These are phyloP conservation scores for Xanthia togata DNA, from an alignment of 2,888 invertebrate genomes.

Conservation along the genomic window DNA sequence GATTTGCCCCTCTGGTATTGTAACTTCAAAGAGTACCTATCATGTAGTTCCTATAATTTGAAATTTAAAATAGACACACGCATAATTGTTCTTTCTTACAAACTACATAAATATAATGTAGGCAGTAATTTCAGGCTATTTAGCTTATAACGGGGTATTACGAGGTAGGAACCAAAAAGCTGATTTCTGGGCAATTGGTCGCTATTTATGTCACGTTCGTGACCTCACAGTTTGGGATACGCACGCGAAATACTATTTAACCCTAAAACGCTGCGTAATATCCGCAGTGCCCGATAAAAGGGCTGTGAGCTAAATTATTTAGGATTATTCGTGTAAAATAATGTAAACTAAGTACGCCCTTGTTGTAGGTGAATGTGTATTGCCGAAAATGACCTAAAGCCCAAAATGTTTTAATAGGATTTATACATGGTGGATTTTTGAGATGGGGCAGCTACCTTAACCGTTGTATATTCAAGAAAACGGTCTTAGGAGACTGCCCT, in stretches of 20 bases:
- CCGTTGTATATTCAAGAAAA: too few relatives aligned
- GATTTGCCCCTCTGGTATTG: too few relatives aligned
- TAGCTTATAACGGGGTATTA: not conserved
- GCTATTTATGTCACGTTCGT: constrained; percentile 61
- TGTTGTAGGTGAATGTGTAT: constrained; percentile 5
- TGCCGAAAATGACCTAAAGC: constrained; percentile 1
- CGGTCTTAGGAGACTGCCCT: too few relatives aligned
- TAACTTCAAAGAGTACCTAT: not conserved
- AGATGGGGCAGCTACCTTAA: too few relatives aligned
- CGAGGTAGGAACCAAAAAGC: constrained; percentile 15
- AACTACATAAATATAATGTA: not conserved
- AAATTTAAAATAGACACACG: not conserved
- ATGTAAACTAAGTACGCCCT: not conserved
- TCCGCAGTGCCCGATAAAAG: constrained; percentile 16
- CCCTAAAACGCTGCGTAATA: constrained; percentile 59
- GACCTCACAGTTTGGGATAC: constrained; percentile 48
- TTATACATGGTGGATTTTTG: too few relatives aligned
- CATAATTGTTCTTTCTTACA: not conserved
- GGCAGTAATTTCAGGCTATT: constrained; percentile 13
- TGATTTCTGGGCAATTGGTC: constrained; percentile 46
- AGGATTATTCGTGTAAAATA: not conserved
- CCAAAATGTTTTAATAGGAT: not conserved
- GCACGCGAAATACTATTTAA: constrained; percentile 75
- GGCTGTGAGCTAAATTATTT: constrained; percentile 19
- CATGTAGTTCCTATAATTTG: not conserved